Conservation (phyloP, 2,113 vertebrate species). For the Hippoglossus stenolepis region DNA sequence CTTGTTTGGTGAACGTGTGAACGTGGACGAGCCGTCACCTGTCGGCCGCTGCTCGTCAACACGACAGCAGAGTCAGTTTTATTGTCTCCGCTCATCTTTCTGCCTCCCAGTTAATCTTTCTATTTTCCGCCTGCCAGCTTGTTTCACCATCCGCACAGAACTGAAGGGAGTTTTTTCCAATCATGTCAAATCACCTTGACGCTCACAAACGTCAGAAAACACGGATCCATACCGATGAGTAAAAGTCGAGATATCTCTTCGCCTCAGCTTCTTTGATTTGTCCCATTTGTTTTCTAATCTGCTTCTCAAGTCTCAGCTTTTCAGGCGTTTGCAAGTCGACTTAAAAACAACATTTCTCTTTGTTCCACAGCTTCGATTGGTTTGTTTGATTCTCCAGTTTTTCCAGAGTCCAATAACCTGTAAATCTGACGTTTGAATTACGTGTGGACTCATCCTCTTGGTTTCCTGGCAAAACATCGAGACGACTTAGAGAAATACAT, state of each 20-base stretch:
- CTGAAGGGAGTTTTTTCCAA: not conserved
- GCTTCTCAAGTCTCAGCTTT: not conserved
- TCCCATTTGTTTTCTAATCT: not conserved
- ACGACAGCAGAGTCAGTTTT: not conserved
- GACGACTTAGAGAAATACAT: too few species aligned
- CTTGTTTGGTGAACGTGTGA: too few species aligned
- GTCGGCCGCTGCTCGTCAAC: not conserved
- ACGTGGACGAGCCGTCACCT: not conserved
- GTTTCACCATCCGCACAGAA: not conserved
- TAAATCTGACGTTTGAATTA: too few species aligned
- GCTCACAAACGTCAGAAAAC: not conserved
- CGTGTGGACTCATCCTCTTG: too few species aligned
- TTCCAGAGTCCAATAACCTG: too few species aligned
- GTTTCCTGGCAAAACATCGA: too few species aligned
- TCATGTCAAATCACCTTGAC: conserved; percentile 7
- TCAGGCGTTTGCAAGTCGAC: too few species aligned
- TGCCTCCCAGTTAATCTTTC: not conserved
- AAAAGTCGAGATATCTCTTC: not conserved
- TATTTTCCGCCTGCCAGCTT: not conserved
- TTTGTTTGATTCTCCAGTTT: too few species aligned
- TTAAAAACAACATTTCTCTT: too few species aligned
- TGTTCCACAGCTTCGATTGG: too few species aligned
- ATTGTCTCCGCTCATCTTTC: not conserved
- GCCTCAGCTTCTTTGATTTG: not conserved
- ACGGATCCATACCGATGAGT: not conserved